phyloP scores from a whole-genome alignment of 2,797 vertebrate genomes.

The Coranthus polyacanthus region DNA sequence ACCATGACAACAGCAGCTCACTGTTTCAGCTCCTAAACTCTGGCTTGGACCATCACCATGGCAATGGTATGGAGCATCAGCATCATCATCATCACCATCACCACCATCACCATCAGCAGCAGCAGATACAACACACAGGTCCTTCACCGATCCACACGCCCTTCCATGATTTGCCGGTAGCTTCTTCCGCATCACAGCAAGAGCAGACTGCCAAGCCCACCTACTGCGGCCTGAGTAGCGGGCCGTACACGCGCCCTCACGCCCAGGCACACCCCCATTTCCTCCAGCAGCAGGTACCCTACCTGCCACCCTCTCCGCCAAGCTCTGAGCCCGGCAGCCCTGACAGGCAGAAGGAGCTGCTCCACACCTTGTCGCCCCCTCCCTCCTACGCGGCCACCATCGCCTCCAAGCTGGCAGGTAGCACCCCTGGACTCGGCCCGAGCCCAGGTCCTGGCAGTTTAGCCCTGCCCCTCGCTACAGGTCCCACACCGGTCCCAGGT shows the following conservation, averaged over 20 bases:
- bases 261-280: constrained; percentile 82
- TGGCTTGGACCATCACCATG: constrained; percentile 91
- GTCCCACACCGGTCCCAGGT: constrained; percentile 49
- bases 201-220: constrained; percentile 90
- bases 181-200: constrained; percentile 66
- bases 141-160: constrained; percentile 86
- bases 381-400: constrained; percentile 97
- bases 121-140: constrained; percentile 85
- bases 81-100: constrained; percentile 82
- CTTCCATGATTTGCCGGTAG: constrained; percentile 86
- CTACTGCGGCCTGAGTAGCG: constrained; percentile 87
- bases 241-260: constrained; percentile 85
- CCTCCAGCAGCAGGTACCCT: constrained; percentile 87
- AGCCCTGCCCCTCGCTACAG: constrained; percentile 54
- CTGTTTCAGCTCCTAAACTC: constrained; percentile 96
- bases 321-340: constrained; percentile 98
- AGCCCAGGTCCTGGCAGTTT: constrained; percentile 55
- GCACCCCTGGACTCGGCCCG: constrained; percentile 70
- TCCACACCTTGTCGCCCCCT: constrained; percentile 95
- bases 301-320: constrained; percentile 96
- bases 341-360: constrained; percentile 95
- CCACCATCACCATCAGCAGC: constrained; percentile 77
- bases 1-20: constrained; percentile 88
- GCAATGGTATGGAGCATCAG: constrained; percentile 80
- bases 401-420: constrained; percentile 92